Percentiles rank a stretch among this genome's conserved stretches.
phyloP scores from a whole-genome alignment of 37 sponge, comb jelly and placozoan genomes.

The Axinella damicornis region DNA sequence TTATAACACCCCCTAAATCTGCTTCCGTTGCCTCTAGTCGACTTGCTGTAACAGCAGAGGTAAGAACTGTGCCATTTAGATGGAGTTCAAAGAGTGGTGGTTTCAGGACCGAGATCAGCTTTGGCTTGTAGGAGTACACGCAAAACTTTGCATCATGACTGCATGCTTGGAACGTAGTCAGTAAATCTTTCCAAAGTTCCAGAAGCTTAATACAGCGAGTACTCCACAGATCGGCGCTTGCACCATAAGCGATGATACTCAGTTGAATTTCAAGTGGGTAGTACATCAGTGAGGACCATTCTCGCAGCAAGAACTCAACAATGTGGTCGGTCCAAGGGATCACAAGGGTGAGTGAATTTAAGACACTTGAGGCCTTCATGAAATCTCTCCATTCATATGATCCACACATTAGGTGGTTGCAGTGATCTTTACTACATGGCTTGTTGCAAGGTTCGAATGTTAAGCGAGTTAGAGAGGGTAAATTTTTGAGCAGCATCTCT shows the following conservation, averaged over 20 bases:
- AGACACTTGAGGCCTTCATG: background rate
- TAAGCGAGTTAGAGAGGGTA: constrained; percentile 5
- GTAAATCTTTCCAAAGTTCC: constrained; percentile 4
- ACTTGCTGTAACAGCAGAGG: no score
- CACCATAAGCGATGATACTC: background rate
- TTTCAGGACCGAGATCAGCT: background rate
- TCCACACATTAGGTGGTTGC: constrained; percentile 1
- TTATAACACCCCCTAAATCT: no score
- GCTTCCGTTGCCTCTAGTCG: no score
- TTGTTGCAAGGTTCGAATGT: background rate
- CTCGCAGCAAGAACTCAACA: background rate
- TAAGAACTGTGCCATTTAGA: no score
- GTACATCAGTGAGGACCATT: background rate
- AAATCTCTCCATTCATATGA: background rate
- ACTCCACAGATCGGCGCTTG: background rate
- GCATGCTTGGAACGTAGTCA: background rate
- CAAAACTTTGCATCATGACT: background rate
- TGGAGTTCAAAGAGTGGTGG: background rate
- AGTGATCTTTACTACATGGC: background rate
- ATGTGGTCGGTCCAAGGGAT: background rate
- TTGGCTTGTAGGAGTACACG: background rate
- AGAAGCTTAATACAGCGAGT: background rate
- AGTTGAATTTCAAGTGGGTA: background rate
- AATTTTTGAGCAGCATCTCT: background rate
- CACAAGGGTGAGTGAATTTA: background rate